These are phyloP conservation scores for Beroe forskalii DNA, from an alignment of 37 sponge, comb jelly and placozoan genomes.

Conservation along the genomic window DNA sequence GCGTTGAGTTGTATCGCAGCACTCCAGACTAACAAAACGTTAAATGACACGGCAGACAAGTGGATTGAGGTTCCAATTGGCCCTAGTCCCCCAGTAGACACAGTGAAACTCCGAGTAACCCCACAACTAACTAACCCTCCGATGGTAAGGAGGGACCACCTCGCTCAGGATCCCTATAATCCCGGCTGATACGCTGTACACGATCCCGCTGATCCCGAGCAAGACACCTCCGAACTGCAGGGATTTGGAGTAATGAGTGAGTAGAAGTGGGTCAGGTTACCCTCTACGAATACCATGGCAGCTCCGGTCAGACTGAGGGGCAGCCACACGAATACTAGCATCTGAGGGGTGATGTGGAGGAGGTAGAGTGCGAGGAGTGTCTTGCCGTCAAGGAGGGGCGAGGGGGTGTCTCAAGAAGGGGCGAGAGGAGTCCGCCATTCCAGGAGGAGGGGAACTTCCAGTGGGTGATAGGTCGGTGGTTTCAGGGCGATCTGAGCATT, in stretches of 20 bases:
- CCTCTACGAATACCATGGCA: neutral
- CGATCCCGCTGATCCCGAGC: neutral
- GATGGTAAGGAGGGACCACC: neutral
- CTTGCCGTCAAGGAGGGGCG: too few relatives aligned
- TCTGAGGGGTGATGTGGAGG: neutral
- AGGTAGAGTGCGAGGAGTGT: neutral
- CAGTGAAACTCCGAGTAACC: neutral
- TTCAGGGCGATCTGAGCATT: too few relatives aligned
- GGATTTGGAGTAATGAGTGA: neutral
- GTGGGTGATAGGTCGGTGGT: too few relatives aligned
- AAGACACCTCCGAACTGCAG: neutral
- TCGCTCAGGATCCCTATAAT: neutral
- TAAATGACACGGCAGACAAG: neutral
- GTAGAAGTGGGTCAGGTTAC: neutral
- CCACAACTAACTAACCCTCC: neutral
- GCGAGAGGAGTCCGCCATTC: too few relatives aligned
- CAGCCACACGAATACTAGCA: neutral
- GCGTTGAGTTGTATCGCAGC: constrained; percentile 3
- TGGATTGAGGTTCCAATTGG: too few relatives aligned
- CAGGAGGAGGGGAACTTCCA: too few relatives aligned
- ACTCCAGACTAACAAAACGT: neutral
- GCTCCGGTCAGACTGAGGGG: neutral
- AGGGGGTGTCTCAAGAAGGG: too few relatives aligned
- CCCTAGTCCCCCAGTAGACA: too few relatives aligned
- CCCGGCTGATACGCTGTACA: neutral